Percentiles rank a stretch among this genome's conserved stretches.
Evolutionary conservation across 2,888 invertebrate species (phyloP).

Genomic region (Anagyrus pseudococci): DNA sequence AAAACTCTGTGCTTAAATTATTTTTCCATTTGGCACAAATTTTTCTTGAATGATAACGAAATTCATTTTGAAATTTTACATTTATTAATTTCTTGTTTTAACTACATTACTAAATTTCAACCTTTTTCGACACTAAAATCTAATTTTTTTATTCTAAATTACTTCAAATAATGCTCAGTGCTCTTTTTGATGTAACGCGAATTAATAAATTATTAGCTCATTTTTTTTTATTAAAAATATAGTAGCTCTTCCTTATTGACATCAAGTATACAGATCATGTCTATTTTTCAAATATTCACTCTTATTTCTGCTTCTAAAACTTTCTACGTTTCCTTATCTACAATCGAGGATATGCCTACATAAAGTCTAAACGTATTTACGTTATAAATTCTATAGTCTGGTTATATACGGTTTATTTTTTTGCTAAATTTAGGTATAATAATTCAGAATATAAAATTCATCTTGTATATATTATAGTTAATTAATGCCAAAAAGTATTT

Average conservation of each 20-base stretch:
- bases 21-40: no score
- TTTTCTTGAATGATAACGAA: no score
- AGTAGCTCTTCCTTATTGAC: not conserved
- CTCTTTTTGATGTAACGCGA: not conserved
- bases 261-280: not conserved
- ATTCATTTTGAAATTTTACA: no score
- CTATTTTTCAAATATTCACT: not conserved
- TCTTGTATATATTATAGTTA: conserved; percentile 43
- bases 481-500: conserved; percentile 32
- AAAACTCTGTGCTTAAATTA: no score
- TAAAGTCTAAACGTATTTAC: conserved; percentile 18
- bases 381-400: not conserved
- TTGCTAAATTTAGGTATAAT: conserved; percentile 22
- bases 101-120: no score
- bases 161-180: not conserved
- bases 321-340: conserved; percentile 11
- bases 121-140: no score
- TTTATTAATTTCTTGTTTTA: no score
- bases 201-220: not conserved
- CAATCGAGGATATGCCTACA: conserved; percentile 22
- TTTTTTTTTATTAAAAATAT: not conserved
- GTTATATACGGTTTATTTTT: not conserved
- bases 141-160: no score
- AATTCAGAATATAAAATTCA: conserved; percentile 52
- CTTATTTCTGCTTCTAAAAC: conserved; percentile 3